These are phyloP conservation scores for Myotis daubentonii DNA, from an alignment of 2,797 vertebrate genomes.

Conservation along the genomic window DNA sequence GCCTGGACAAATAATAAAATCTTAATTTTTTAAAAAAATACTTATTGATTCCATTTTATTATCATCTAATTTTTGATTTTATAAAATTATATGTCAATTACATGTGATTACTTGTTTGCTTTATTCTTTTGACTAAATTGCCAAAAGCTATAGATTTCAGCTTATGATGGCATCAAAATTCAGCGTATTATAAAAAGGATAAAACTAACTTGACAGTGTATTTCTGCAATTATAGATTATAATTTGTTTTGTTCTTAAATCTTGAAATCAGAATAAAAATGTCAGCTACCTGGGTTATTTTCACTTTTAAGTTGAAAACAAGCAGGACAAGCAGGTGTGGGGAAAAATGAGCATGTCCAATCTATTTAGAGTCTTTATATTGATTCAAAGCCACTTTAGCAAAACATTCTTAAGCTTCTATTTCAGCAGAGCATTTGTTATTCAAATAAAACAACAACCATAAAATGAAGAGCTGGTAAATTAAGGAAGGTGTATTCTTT, in stretches of 20 bases:
- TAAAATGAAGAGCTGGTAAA: slow-evolving; percentile 10
- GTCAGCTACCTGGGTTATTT: not conserved
- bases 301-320: slow-evolving; percentile 24
- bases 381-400: not conserved
- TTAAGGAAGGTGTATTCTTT: not conserved
- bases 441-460: slow-evolving; percentile 41
- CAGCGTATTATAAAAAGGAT: not conserved
- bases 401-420: not conserved
- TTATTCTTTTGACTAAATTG: not conserved
- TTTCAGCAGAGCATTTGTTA: slow-evolving; percentile 6
- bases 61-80: not conserved
- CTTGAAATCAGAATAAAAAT: not conserved
- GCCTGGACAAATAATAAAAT: not conserved
- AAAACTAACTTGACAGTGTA: not conserved
- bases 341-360: not conserved
- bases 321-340: not conserved
- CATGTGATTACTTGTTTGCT: not conserved
- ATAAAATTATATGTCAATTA: not conserved
- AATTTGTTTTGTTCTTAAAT: not conserved
- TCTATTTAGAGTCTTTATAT: not conserved
- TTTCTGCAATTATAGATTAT: not conserved
- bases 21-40: not conserved
- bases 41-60: not conserved
- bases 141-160: not conserved
- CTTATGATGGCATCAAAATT: not conserved